Evolutionary conservation across 2,888 invertebrate species (phyloP), one percentile per base, ranked within the genome.

Genomic region (Gerris lacustris): DNA sequence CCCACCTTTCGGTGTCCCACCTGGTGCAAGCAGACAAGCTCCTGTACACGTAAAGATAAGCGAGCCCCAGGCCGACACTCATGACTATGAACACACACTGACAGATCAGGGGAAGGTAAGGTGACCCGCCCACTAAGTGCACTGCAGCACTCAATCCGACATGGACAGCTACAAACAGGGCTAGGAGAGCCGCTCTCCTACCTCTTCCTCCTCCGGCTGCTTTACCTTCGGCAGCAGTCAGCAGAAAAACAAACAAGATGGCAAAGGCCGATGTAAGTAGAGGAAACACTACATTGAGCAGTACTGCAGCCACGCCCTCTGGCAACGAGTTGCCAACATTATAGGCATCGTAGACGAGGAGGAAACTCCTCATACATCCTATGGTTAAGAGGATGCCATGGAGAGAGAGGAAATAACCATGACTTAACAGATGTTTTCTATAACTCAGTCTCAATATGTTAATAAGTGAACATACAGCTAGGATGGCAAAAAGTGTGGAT

Each of bases 311-410:
- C 47, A 93, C 82, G 73, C 90, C 89, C 43, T 81, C 80, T 72
- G 91, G 91, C 78, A 94, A 85, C 0, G 90, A 90, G 73, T 86
- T 86, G 73, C 88, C 88, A n/a, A 91, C 87, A 78, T 95, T 95
- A 79, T 96, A 96, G 0, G 94, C 92, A 81, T 96, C 96, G 79
- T 94, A 91, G 76, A 94, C 90, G 76, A 96, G 85, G 79, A 93
- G 94, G 77, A 92, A 89, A 76, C 93, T 91, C 68, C 93, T 85
- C 78, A 92, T 83, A 18, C 89, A 85, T 78, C 95, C 93, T 66
- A 94, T 88, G 11, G 89, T 84, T 9, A 94, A 90, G 70, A 96
- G 81, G 75, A 94, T 86, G 68, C 92, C 81, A 81, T 94, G 92
- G 43, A 95, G 85, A 62, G 91, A 89, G 44, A 95, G 85, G 80